phyloP scores from a whole-genome alignment of 2,113 vertebrate genomes.

The Sphyrna mokarran region DNA sequence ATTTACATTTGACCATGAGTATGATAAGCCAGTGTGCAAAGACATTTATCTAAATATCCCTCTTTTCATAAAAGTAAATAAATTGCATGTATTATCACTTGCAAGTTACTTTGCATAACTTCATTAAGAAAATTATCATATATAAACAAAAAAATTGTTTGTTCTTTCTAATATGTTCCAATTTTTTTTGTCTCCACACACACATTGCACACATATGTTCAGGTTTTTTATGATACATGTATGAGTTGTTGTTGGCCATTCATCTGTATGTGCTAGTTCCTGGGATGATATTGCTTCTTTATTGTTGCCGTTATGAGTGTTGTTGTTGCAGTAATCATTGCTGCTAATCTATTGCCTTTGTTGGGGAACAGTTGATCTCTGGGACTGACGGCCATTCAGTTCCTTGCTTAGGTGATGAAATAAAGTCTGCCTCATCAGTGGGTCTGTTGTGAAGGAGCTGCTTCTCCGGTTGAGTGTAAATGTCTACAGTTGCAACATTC shows the following conservation, averaged over 20 bases:
- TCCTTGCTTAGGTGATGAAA: not conserved
- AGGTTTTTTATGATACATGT: not conserved
- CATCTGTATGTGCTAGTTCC: not conserved
- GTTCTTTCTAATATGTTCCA: not conserved
- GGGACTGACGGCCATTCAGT: not conserved
- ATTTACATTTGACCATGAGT: not conserved
- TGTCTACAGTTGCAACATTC: not conserved
- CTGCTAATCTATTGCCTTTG: not conserved
- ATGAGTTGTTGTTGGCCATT: not conserved
- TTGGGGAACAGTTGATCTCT: not conserved
- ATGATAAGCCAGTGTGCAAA: not conserved
- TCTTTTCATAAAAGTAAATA: not conserved
- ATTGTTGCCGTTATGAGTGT: not conserved
- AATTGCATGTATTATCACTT: not conserved
- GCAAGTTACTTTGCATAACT: not conserved
- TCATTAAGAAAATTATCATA: not conserved
- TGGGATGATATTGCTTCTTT: not conserved
- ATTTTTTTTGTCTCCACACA: not conserved
- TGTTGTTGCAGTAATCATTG: not conserved
- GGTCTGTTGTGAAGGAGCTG: not conserved
- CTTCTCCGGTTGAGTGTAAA: not conserved
- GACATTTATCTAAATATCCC: not conserved
- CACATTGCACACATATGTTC: not conserved
- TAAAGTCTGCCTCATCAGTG: not conserved
- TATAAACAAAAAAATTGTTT: not conserved